Conservation (phyloP, 1,140 invertebrate species). For the Bicyclus anynana region DNA sequence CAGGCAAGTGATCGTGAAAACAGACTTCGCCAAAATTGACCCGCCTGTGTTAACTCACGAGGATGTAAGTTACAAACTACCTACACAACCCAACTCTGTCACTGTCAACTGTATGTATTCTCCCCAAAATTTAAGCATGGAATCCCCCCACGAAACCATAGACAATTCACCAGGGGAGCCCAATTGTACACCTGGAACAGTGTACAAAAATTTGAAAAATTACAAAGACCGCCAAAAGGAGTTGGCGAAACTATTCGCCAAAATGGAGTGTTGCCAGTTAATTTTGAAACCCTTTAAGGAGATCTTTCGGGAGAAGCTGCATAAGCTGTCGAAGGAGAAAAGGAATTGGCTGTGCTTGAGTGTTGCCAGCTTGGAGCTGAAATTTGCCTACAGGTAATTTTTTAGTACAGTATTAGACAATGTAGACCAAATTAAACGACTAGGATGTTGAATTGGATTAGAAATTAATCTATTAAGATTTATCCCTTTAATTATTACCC, state of each 20-base stretch:
- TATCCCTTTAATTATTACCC: too few species aligned
- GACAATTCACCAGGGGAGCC: not conserved
- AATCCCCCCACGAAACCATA: not conserved
- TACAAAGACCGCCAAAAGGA: slow-evolving; percentile 62
- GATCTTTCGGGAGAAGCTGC: slow-evolving; percentile 44
- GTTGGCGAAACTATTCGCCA: slow-evolving; percentile 39
- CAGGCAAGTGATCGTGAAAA: not conserved
- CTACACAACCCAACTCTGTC: not conserved
- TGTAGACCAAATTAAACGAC: too few species aligned
- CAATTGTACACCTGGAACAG: too few species aligned
- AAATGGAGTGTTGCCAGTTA: slow-evolving; percentile 50
- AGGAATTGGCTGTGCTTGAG: slow-evolving; percentile 41
- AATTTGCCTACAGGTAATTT: slow-evolving; percentile 48
- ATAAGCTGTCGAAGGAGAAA: slow-evolving; percentile 36
- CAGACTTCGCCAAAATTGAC: not conserved
- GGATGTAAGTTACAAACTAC: not conserved
- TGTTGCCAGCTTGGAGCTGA: slow-evolving; percentile 45
- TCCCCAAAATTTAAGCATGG: too few species aligned
- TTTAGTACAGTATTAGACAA: not conserved
- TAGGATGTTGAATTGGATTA: too few species aligned
- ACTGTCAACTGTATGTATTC: not conserved
- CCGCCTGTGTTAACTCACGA: too few species aligned
- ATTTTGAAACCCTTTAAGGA: slow-evolving; percentile 42
- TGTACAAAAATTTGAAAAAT: slow-evolving; percentile 50
- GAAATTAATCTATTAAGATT: too few species aligned